Evolutionary conservation across 2,113 vertebrate species (phyloP), one percentile per base, ranked within the genome.

Genomic region (Chloebia gouldiae): DNA sequence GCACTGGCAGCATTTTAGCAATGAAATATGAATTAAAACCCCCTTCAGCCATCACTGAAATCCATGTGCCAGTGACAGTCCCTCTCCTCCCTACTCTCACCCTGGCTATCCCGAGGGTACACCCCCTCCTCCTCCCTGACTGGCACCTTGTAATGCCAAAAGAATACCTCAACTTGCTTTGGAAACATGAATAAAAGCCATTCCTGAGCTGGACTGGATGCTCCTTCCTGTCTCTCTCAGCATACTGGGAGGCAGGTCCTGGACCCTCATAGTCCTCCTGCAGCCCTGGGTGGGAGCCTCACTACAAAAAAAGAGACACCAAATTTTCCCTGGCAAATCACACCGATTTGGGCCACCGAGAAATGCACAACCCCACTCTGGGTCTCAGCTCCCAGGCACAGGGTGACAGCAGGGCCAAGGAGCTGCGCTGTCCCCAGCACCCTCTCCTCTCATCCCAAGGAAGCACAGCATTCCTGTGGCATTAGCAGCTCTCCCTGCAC

Each of bases 401-500:
- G 42, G 33, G 33, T 40, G 65, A 50, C 39, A 91, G 51, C 73
- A 59, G 60, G 21, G 73, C 69, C 3, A 3, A 69, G 82, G 59
- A 91, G 56, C 49, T 0, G 0, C 1, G 33, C 84, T 71, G 57
- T 59, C 40, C 40, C 49, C 22, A n/a, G 54, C 16, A 11, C 44
- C 5, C 11, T 56, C 82, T 90, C 78, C 44, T 57, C 85, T n/a
- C 5, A 0, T 37, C 90, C 81, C 90, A 95, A 97, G 93, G 94
- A 95, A 94, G 91, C 0, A 2, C 6, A 2, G 84, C 87, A 92
- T 97, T 97, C 96, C 94, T 71, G 37, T 0, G 27, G 95, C 57
- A 96, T 97, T 94, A 94, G 78, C 96, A 96, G 90, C 80, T 93
- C 88, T 27, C 57, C 80, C 68, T 86, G 83, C 72, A 37, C 86